Base-by-base conservation (phyloP, 2,113 vertebrate species). In the Odontesthes bonariensis region DNA sequence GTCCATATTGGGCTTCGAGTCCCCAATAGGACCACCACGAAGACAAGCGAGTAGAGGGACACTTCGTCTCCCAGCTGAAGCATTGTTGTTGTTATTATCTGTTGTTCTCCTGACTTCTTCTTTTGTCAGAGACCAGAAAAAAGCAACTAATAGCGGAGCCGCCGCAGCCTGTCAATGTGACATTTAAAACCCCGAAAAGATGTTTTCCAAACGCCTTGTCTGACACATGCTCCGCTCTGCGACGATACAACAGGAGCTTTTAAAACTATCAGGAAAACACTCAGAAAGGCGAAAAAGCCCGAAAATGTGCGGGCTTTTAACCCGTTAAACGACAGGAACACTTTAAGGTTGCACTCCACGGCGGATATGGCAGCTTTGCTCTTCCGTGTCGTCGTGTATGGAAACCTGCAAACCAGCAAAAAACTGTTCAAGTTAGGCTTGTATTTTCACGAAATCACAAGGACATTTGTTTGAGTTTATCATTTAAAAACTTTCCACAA, bases 1-100 rank as follows among this genome's bases (percentile, higher is more conserved):
- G 95, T 91, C 83, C 95, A 93, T 23, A 94, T 32, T 10, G 95
- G 90, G 75, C 96, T 97, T 38, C 97, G 94, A 63, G 94, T 96
- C 35, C 93, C 80, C 58, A 94, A 59, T 70, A 97, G 86, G 71
- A 92, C 58, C 58, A 91, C 46, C 55, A 90, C 54, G 76, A 98
- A 93, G 14, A 97, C 59, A 13, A 79, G 79, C n/a, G 95, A 94
- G 73, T 96, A 94, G 0, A 92, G 79, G 32, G 79, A 62, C 66
- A 92, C 62, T 52, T 95, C 93, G 12, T 95, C 93, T 2, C 94
- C 96, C 0, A 93, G 27, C 90, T 92, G 92, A 85, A 92, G 84
- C 96, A 96, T 94, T 0, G 46, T 59, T 12, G 59, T 23, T 38
- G 27, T 38, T 40, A 1, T 6, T 1, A 13, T 1, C 4, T 14